A percentile compares a stretch with the other conserved stretches of the same genome.
Evolutionary conservation across 1,140 invertebrate species (phyloP).

Genomic region (Gryon sp.): DNA sequence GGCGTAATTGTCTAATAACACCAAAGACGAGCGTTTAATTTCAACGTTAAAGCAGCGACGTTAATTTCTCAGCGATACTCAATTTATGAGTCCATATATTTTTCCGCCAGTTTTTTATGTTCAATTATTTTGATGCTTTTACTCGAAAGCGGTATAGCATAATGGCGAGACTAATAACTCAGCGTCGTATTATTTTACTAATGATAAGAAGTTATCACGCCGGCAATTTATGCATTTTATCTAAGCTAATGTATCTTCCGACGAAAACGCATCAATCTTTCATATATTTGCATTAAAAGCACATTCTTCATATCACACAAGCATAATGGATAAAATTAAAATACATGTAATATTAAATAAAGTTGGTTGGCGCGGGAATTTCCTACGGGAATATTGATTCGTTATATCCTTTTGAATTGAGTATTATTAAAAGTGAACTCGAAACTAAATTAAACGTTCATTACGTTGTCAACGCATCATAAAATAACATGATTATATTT

Average conservation of each 20-base stretch:
- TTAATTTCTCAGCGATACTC: no score
- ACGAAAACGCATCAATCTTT: constrained; percentile 37
- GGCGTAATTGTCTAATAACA: constrained; percentile 32
- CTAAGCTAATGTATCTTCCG: constrained; percentile 20
- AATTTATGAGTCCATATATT: not conserved
- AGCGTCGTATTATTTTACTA: constrained; percentile 15
- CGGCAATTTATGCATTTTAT: constrained; percentile 34
- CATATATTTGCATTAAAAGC: constrained; percentile 14
- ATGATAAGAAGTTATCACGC: constrained; percentile 38
- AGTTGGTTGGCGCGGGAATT: no score
- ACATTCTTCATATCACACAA: constrained; percentile 29
- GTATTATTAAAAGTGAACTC: no score
- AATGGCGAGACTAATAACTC: constrained; percentile 27
- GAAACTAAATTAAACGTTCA: no score
- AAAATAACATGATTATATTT: no score
- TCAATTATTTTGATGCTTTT: no score
- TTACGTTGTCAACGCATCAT: no score
- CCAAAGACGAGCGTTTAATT: not conserved
- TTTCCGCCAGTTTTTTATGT: not conserved
- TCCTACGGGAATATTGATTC: no score
- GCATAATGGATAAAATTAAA: no score
- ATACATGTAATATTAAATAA: constrained; percentile 13
- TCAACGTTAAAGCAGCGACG: not conserved
- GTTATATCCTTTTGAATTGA: no score
- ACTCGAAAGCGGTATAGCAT: constrained; percentile 4